These are phyloP conservation scores for Hypselothyrea guttata DNA, from an alignment of 2,888 invertebrate genomes.

Conservation along the genomic window DNA sequence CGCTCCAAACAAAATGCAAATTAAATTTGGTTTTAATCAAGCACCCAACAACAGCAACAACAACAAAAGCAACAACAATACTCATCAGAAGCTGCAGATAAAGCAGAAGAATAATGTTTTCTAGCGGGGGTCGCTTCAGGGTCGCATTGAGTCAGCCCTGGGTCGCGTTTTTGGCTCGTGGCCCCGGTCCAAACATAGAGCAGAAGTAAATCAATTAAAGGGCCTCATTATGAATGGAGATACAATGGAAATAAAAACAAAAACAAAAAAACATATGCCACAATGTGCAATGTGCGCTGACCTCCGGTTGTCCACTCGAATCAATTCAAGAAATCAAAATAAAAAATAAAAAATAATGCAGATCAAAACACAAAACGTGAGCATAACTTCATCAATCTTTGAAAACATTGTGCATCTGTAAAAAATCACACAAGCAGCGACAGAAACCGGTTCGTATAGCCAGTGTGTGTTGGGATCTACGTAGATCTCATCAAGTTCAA, in stretches of 20 bases:
- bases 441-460: conserved; percentile 49
- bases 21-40: conserved; percentile 76
- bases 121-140: conserved; percentile 53
- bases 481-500: conserved; percentile 62
- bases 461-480: conserved; percentile 5
- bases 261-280: too few species aligned
- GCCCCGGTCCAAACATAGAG: conserved; percentile 20
- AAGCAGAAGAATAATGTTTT: conserved; percentile 27
- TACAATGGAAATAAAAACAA: conserved; percentile 30
- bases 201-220: conserved; percentile 70
- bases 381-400: conserved; percentile 56
- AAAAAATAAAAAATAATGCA: background rate
- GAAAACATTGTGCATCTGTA: conserved; percentile 50
- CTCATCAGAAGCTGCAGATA: background rate
- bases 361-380: conserved; percentile 55
- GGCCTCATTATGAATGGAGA: conserved; percentile 30
- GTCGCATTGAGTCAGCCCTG: conserved; percentile 19
- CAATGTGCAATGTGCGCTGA: conserved; percentile 43
- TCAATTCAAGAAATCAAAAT: conserved; percentile 27
- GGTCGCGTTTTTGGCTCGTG: conserved; percentile 17
- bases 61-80: conserved; percentile 5
- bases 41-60: conserved; percentile 27
- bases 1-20: conserved; percentile 57
- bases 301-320: conserved; percentile 47
- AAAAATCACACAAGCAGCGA: background rate